Evolutionary conservation across 2,888 invertebrate species (phyloP), one percentile per base, ranked within the genome.

Genomic region (Troilus luridus): DNA sequence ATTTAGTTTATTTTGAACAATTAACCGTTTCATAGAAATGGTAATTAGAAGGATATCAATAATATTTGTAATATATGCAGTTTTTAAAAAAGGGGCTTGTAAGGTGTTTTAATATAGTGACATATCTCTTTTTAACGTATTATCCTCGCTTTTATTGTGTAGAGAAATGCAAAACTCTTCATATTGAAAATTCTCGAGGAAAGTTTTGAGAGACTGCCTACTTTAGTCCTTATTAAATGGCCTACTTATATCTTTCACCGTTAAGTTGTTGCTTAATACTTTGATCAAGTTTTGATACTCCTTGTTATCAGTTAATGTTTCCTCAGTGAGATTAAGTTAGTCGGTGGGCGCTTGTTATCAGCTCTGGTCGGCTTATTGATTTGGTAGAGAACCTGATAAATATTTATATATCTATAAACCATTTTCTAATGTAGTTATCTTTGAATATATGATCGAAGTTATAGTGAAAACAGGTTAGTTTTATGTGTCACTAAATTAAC

Each of bases 291-390:
- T 77, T 77, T 77, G 19, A 77, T 19, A 77, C 72, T 17, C 24
- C 72, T 77, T 77, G 72, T 77, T 77, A 77, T 77, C 72, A 77
- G 72, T 41, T 77, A 27, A 27, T 77, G 72, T 77, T 41, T 77
- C 5, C 19, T 41, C 27, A 27, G 41, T 1, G 17, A 77, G 72
- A 27, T 77, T 77, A 77, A 17, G 27, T 77, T 17, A 27, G 17
- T 19, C 41, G 5, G 27, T 17, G 7, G 9, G 17, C 41, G 41
- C 41, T 77, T 77, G 19, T 41, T 41, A 72, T 72, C 72, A 72
- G 27, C 19, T 10, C 27, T 67, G 14, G 11, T 3, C 12, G 24
- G 24, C 12, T 19, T 0, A 27, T 72, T 72, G 72, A 12, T 72
- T 27, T 72, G 72, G n/a, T 10, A 3, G 10, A 3, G 10, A 64